Percentiles rank a stretch among this genome's conserved stretches.
These are phyloP conservation scores for Shinisaurus crocodilurus DNA, from an alignment of 2,113 vertebrate species.

Conservation along the genomic window DNA sequence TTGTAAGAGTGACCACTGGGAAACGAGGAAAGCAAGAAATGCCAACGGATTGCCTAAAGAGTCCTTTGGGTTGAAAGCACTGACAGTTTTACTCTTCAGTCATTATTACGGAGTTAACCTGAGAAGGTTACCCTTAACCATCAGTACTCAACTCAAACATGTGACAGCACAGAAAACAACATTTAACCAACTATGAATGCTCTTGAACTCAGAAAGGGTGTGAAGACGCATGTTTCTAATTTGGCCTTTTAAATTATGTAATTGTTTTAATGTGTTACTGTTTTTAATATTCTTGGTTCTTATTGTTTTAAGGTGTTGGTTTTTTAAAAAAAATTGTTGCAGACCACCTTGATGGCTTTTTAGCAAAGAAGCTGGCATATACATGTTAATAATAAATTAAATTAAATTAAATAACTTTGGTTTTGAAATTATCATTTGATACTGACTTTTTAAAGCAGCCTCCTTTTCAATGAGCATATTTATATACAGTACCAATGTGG, in stretches of 20 bases:
- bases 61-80: constrained; percentile 29
- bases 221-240: no score
- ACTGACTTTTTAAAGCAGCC: background rate
- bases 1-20: background rate
- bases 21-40: constrained; percentile 26
- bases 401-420: background rate
- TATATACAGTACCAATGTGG: background rate
- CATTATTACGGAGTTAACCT: constrained; percentile 5
- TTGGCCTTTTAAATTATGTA: no score
- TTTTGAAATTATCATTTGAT: background rate
- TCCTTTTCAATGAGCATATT: background rate
- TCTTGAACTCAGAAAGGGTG: background rate
- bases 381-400: background rate
- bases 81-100: constrained; percentile 17
- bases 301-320: no score
- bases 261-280: no score
- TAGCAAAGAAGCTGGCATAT: no score
- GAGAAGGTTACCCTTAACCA: background rate
- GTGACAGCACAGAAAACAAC: background rate
- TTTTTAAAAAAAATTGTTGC: no score
- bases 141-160: background rate
- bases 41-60: constrained; percentile 28
- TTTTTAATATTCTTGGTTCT: no score
- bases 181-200: background rate
- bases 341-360: no score